Percentiles rank a stretch among this genome's conserved stretches.
Evolutionary conservation across 1,140 invertebrate species (phyloP).

Genomic region (Lepidotrigona ventralis): DNA sequence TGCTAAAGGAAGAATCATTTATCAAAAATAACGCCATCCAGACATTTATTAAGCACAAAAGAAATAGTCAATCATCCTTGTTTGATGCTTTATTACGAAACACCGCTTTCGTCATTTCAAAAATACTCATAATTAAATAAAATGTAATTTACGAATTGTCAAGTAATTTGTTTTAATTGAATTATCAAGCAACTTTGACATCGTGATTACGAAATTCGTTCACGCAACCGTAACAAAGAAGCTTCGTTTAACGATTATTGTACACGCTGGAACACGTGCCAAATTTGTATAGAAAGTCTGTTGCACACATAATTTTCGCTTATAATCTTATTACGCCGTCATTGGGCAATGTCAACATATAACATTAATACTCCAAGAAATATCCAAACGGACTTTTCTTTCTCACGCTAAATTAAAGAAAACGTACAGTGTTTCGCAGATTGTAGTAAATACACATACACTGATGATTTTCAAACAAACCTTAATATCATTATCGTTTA

Average conservation of each 20-base stretch:
- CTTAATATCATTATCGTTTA: no score
- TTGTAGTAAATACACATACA: no score
- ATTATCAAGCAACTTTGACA: background rate
- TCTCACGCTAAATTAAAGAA: background rate
- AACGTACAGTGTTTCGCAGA: no score
- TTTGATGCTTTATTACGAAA: background rate
- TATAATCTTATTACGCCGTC: constrained; percentile 16
- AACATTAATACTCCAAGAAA: background rate
- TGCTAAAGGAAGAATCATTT: background rate
- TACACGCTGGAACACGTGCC: background rate
- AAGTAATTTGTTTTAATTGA: background rate
- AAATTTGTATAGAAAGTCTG: constrained; percentile 39
- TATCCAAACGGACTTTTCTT: background rate
- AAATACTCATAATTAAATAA: background rate
- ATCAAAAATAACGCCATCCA: background rate
- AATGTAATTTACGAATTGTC: background rate
- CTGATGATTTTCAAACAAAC: no score
- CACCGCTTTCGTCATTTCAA: background rate
- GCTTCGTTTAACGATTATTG: constrained; percentile 25
- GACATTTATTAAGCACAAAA: background rate
- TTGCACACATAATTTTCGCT: constrained; percentile 34
- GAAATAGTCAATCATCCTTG: background rate
- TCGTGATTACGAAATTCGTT: background rate
- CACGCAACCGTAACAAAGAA: background rate
- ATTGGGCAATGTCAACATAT: background rate